Evolutionary conservation across 2,888 invertebrate genomes (phyloP), one percentile per base, ranked within the genome.

Genomic region (Brachyptera putata): DNA sequence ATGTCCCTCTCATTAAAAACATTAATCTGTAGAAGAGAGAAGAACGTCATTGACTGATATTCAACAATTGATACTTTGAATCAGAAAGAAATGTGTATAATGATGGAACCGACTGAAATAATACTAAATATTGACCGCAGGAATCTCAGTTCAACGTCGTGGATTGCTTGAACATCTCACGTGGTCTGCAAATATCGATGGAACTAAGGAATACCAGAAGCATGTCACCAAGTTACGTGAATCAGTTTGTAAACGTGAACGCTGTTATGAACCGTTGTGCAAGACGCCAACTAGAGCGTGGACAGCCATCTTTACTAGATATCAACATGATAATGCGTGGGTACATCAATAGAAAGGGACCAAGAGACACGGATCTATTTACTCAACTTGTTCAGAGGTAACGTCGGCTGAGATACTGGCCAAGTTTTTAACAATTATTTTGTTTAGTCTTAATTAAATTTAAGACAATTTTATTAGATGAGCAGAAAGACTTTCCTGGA

Each of bases 141-240:
- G 66, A 70, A n/a, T 64, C 70, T 1, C 77, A 79, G 65, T 74
- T 80, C 48, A 71, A 67, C 21, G 66, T 70, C 3, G 60, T 69
- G 1, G 78, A 79, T 67, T 77, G 77, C 61, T 69, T 77, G 14
- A 69, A 73, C 26, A 63, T 81, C 11, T 76, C 79, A 3, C 72
- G 77, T 18, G 76, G 77, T 25, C 65, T 80, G 49, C 73, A 76
- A 63, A 73, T 77, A 30, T 75, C 73, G 22, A 65, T 68, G 25
- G 71, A 74, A 63, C 63, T 74, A 62, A 69, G 71, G 66, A 60
- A 62, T n/a, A 50, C 25, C 14, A 24, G 49, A 46, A 37, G 41
- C n/a, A 37, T 57, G 46, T 26, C 60, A 13, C 43, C 43, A 25
- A n/a, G 22, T 14, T 53, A 63, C 25, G 24, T 57, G 14, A 50